Evolutionary conservation across 2,113 vertebrate species (phyloP), one percentile per base, ranked within the genome.

Genomic region (Tonatia bakeri): DNA sequence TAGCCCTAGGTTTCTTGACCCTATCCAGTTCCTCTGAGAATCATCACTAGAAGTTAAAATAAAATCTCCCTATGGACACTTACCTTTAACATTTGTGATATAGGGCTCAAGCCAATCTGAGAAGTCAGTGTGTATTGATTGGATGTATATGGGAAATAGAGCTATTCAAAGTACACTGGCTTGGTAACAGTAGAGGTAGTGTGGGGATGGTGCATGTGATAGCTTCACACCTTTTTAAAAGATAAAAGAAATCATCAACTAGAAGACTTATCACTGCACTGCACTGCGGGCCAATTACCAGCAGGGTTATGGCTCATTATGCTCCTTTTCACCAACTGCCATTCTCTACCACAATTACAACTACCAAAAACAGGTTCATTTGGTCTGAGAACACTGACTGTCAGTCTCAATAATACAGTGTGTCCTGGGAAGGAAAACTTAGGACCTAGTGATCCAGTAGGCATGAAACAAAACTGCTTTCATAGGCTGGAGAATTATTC

Each of bases 391-490:
- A 84, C 16, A n/a, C 36, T 84, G 64, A 81, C 80, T 70, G 59
- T 90, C 70, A 93, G 43, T 31, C 52, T 67, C 84, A 17, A 73
- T 80, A 80, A 83, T 19, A 73, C 5, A 31, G 5, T 31, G 40
- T 81, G 61, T 47, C n/a, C 43, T 28, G 7, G 19, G 54, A 87
- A 90, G 40, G 40, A 81, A 85, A 92, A 81, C 22, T 33, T 84
- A 77, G 10, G 7, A 90, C 14, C 52, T 76, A 81, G 31, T 54
- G 40, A 81, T 92, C 69, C 5, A 36, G 14, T 24, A 90, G 11
- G 26, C 5, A 95, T 96, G 59, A 94, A 86, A 94, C 56, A 11
- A 94, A 94, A 73, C 76, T 64, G 40, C 64, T 84, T 85, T 92
- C 61, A 72, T 38, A 90, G 38, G 22, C 65, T 95, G 14, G 3